Base-by-base conservation (phyloP, 2,113 vertebrate genomes). In the Cathartes aura region DNA sequence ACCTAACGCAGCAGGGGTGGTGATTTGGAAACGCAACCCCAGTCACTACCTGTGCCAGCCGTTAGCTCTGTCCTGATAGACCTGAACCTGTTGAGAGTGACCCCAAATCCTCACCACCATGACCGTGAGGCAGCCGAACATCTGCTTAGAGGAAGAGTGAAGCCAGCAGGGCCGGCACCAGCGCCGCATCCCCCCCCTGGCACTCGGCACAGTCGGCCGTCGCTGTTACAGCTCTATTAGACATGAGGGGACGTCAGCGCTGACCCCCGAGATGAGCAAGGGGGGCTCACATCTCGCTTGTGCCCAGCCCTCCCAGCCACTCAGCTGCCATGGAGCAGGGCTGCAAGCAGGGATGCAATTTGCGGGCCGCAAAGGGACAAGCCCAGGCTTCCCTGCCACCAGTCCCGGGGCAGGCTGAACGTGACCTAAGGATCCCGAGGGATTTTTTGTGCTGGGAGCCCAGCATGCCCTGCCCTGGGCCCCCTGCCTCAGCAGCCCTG, bases 131-230 rank as follows among this genome's bases (percentile, higher is more conserved):
- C 56, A 63, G 64, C 20, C 2, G 5, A 68, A 66, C 34, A 17
- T n/a, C 32, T 84, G 27, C 13, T n/a, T 14, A 88, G 42, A 38
- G 36, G 53, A 55, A 68, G n/a, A 76, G 17, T 2, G 9, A 36
- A 66, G 63, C 17, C 42, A 38, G 16, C 0, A 1, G 29, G 0
- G 1, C 11, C 15, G 73, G 15, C 36, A 43, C 60, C 40, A 40
- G 18, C 0, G 2, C 3, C 0, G 0, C 16, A 43, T 16, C 13
- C 0, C 59, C 24, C 42, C 1, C 1, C 9, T 50, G 80, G 68
- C 67, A 40, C 29, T 71, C 0, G 1, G 60, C 29, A n/a, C 24
- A 59, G 53, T n/a, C 0, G 0, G 66, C 64, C 8, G 21, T 42
- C 0, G 4, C 66, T 48, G 60, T 50, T 92, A 74, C 78, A 85